These are phyloP conservation scores for Bugulina stolonifera DNA, from an alignment of 2,888 invertebrate genomes.

Conservation along the genomic window DNA sequence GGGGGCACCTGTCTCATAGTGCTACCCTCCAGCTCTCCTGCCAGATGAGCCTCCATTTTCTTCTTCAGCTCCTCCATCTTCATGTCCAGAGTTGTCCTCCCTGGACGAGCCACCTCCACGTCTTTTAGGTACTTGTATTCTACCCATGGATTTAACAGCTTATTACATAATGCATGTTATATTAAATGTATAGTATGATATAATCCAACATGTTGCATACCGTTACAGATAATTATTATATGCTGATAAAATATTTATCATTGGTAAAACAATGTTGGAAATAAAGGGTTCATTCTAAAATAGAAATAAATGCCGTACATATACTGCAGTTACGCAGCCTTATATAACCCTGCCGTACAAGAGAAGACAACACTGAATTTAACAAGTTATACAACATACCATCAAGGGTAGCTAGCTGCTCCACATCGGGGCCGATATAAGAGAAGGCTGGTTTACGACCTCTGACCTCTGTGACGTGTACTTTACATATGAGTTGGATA, in stretches of 20 bases:
- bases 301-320: too few species aligned
- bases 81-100: constrained; percentile 19
- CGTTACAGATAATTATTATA: too few species aligned
- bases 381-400: neutral
- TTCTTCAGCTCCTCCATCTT: constrained; percentile 22
- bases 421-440: constrained; percentile 59
- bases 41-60: constrained; percentile 21
- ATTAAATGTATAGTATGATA: too few species aligned
- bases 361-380: too few species aligned
- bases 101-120: neutral
- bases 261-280: too few species aligned
- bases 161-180: too few species aligned
- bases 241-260: too few species aligned
- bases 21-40: neutral
- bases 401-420: constrained; percentile 27
- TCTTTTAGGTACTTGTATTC: constrained; percentile 14
- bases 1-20: constrained; percentile 11
- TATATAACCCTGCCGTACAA: too few species aligned
- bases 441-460: constrained; percentile 65
- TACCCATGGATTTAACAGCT: neutral
- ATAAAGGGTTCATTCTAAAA: too few species aligned
- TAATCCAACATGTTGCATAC: too few species aligned
- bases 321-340: too few species aligned
- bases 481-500: constrained; percentile 67
- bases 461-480: constrained; percentile 59